These are phyloP conservation scores for Burhinus bistriatus DNA, from an alignment of 2,113 vertebrate species.

Conservation along the genomic window DNA sequence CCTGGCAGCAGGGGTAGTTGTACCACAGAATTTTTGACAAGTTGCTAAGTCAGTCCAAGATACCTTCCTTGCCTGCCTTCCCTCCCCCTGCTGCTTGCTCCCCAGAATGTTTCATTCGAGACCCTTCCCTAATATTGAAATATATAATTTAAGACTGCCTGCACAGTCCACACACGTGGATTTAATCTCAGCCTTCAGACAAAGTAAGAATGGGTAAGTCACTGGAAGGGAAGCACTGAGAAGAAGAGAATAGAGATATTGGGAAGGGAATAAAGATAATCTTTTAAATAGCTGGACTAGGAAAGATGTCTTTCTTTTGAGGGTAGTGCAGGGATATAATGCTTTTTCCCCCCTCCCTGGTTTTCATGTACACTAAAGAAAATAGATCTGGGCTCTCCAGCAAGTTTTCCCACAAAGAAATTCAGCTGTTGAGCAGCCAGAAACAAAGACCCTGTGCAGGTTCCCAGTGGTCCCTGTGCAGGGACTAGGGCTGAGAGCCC, in stretches of 20 bases:
- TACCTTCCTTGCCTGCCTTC: neutral
- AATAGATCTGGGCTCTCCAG: neutral
- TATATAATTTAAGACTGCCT: neutral
- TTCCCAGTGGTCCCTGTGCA: rapidly evolving
- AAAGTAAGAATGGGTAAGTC: neutral
- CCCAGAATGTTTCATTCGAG: neutral
- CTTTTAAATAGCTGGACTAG: neutral
- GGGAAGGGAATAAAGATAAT: neutral
- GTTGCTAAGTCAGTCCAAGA: neutral
- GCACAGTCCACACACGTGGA: neutral
- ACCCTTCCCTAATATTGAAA: neutral
- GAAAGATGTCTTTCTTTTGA: neutral
- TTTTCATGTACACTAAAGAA: neutral
- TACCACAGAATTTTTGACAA: neutral
- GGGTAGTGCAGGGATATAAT: neutral
- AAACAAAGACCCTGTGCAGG: neutral
- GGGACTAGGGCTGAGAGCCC: neutral
- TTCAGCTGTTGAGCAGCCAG: neutral
- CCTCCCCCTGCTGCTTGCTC: neutral
- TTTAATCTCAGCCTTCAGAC: neutral
- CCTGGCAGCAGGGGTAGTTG: neutral
- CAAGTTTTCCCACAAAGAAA: neutral
- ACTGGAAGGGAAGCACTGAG: neutral
- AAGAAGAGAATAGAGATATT: neutral
- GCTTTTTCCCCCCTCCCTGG: neutral